phyloP scores from a whole-genome alignment of 2,797 vertebrate species.

The Linurgus olivaceus region DNA sequence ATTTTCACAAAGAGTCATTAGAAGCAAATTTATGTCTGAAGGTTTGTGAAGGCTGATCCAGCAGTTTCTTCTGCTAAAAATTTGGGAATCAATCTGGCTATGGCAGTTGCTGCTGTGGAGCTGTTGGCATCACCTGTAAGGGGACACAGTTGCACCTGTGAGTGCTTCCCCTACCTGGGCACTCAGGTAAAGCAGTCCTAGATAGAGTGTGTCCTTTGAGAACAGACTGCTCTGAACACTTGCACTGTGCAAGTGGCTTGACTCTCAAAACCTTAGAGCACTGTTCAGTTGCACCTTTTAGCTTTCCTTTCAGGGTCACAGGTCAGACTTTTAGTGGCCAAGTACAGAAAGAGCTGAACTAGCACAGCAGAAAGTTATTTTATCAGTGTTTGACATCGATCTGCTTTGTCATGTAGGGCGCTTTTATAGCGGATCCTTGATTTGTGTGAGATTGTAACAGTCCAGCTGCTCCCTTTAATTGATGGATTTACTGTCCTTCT shows the following conservation, averaged over 20 bases:
- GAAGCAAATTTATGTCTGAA: not conserved
- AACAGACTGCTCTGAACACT: not conserved
- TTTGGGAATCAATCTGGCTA: not conserved
- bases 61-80: not conserved
- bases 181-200: not conserved
- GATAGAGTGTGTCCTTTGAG: not conserved
- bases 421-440: not conserved
- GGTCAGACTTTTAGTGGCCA: not conserved
- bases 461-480: not conserved
- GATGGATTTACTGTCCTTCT: not conserved
- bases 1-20: not conserved
- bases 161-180: not conserved
- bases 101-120: not conserved
- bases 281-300: not conserved
- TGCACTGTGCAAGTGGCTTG: not conserved
- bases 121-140: accelerated
- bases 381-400: not conserved
- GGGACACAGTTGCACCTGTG: not conserved
- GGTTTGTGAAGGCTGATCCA: not conserved
- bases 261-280: not conserved
- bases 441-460: not conserved
- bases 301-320: not conserved
- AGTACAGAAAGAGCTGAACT: not conserved
- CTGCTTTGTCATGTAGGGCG: not conserved
- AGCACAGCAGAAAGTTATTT: not conserved